These are phyloP conservation scores for Steatornis caripensis DNA, from an alignment of 2,113 vertebrate species.

Conservation along the genomic window DNA sequence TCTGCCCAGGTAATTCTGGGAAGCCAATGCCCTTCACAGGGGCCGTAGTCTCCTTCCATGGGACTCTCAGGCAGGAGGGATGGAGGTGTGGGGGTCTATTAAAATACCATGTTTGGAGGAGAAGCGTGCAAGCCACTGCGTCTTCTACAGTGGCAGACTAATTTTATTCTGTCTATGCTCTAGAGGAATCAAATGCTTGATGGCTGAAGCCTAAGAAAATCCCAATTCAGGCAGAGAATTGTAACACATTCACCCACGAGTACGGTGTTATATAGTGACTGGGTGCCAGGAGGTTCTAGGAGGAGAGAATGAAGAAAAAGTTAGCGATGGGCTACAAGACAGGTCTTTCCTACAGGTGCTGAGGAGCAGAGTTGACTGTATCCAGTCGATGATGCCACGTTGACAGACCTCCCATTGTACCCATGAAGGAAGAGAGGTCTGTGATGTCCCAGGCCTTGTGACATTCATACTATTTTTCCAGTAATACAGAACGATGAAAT, in stretches of 20 bases:
- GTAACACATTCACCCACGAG: background rate
- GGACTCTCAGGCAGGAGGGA: background rate
- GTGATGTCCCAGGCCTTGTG: background rate
- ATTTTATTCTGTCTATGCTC: background rate
- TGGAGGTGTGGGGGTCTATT: background rate
- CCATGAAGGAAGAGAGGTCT: background rate
- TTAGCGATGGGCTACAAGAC: background rate
- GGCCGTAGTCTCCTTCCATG: background rate
- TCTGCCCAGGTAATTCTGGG: background rate
- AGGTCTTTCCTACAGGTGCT: background rate
- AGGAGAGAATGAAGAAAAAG: background rate
- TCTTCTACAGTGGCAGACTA: background rate
- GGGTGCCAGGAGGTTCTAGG: background rate
- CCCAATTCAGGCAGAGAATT: background rate
- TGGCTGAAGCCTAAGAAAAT: conserved; percentile 25
- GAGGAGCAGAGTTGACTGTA: background rate
- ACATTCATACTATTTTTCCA: background rate
- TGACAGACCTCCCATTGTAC: background rate
- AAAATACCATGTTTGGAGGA: background rate
- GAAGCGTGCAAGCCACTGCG: background rate
- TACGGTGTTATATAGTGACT: background rate
- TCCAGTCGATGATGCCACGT: rapidly evolving
- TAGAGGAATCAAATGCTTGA: conserved; percentile 15
- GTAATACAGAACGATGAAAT: background rate
- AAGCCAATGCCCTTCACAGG: background rate